phyloP scores from a whole-genome alignment of 2,888 invertebrate species.

The Pteria penguin region DNA sequence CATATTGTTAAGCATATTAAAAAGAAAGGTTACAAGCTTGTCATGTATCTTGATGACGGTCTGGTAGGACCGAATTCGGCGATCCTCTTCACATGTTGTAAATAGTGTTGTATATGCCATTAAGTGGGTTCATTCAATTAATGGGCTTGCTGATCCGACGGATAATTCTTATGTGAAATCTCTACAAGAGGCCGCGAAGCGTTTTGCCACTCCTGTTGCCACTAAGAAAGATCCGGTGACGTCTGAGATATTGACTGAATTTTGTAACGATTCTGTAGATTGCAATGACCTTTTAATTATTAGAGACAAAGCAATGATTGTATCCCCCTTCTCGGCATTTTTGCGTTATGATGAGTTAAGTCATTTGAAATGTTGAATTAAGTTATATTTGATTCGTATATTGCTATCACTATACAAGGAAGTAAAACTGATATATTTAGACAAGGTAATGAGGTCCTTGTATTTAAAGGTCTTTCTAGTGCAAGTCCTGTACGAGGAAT shows the following conservation, averaged over 20 bases:
- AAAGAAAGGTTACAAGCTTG: too few species aligned
- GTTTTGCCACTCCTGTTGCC: conserved; percentile 8
- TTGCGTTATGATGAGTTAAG: not conserved
- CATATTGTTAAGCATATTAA: too few species aligned
- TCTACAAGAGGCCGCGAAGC: conserved; percentile 28
- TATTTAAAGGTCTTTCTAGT: too few species aligned
- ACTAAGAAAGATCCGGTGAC: conserved; percentile 26
- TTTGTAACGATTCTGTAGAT: conserved; percentile 20
- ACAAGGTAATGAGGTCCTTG: too few species aligned
- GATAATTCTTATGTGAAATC: conserved; percentile 20
- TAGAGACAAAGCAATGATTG: conserved; percentile 10
- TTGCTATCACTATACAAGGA: too few species aligned
- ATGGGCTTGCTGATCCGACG: conserved; percentile 20
- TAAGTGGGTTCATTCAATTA: conserved; percentile 33
- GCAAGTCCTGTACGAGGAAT: too few species aligned
- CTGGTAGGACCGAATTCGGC: too few species aligned
- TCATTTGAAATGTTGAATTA: not conserved
- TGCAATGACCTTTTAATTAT: conserved; percentile 2
- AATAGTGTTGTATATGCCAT: conserved; percentile 29
- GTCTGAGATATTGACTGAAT: conserved; percentile 12
- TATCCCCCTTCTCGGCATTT: not conserved
- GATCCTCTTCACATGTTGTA: conserved; percentile 24
- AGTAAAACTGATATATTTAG: too few species aligned
- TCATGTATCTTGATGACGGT: too few species aligned
- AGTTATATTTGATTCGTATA: too few species aligned